phyloP scores from a whole-genome alignment of 2,113 vertebrate species.

The Piaya cayana region DNA sequence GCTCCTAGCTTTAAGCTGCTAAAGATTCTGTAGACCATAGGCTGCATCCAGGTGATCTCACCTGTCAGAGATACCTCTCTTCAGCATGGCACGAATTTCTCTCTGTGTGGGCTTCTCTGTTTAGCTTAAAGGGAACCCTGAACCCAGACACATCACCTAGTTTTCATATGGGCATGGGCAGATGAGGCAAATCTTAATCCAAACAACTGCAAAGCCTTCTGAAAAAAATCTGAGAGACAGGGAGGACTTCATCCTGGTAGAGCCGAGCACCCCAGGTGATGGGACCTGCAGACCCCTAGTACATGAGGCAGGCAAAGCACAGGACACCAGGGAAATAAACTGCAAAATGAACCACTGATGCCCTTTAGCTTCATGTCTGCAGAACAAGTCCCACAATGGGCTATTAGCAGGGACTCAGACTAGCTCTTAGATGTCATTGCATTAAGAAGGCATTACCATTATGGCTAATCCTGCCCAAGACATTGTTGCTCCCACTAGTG shows the following conservation, averaged over 20 bases:
- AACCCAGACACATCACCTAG: neutral
- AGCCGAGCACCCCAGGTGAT: neutral
- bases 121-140: neutral
- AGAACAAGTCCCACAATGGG: neutral
- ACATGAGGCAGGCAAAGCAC: neutral
- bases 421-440: neutral
- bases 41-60: neutral
- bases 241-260: neutral
- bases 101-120: neutral
- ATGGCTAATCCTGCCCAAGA: neutral
- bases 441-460: neutral
- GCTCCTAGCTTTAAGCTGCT: neutral
- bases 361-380: neutral
- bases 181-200: neutral
- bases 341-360: neutral
- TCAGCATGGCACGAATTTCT: neutral
- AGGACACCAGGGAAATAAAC: accelerated
- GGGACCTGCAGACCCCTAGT: neutral
- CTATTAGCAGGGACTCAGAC: neutral
- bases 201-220: neutral
- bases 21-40: neutral
- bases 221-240: neutral
- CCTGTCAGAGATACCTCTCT: neutral
- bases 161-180: neutral
- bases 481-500: neutral